These are phyloP conservation scores for Acestrorhynchus altus DNA, from an alignment of 2,797 vertebrate species.

Conservation along the genomic window DNA sequence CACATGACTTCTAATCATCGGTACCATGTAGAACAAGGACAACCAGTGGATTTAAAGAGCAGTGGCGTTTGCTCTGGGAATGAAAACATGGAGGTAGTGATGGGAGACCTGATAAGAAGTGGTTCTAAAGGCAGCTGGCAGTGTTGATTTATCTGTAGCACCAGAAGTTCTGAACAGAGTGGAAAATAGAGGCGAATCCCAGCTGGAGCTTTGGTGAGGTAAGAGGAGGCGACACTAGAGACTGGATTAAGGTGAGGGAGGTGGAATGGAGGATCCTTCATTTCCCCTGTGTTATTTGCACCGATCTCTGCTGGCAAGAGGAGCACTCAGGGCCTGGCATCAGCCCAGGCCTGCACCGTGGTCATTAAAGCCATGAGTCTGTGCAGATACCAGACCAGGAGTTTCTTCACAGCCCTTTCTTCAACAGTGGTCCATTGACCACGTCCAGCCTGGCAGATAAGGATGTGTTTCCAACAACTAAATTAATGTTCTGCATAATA, in stretches of 20 bases:
- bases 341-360: conserved; percentile 37
- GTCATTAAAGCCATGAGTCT: conserved; percentile 50
- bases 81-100: neutral
- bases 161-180: conserved; percentile 12
- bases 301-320: conserved; percentile 28
- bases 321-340: conserved; percentile 40
- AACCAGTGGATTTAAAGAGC: neutral
- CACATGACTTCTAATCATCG: conserved; percentile 12
- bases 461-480: neutral
- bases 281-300: conserved; percentile 31
- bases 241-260: neutral
- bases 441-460: neutral
- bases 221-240: conserved; percentile 29
- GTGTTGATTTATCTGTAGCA: conserved; percentile 42
- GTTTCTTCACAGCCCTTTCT: conserved; percentile 31
- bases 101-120: neutral
- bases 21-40: neutral
- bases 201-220: conserved; percentile 36
- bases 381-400: conserved; percentile 35
- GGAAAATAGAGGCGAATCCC: conserved; percentile 31
- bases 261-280: conserved; percentile 38
- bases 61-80: neutral
- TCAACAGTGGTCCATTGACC: conserved; percentile 9
- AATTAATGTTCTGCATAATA: conserved; percentile 1
- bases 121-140: conserved; percentile 25